A percentile compares a stretch with the other conserved stretches of the same genome.
phyloP scores from a whole-genome alignment of 2,113 vertebrate species.

The Heteronetta atricapilla region DNA sequence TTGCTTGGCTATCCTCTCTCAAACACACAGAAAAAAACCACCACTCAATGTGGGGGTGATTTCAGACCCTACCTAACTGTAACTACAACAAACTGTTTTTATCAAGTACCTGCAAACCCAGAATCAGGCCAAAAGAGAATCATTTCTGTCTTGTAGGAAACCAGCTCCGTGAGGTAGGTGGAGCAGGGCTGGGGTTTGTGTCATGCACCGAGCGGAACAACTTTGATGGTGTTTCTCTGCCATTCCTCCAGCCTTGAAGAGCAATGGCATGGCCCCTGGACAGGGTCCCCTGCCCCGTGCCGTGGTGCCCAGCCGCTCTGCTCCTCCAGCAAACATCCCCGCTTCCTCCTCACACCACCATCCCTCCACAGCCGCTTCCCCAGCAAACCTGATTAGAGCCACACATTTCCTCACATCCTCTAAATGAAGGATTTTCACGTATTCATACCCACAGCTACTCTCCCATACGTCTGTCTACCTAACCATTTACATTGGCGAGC shows the following conservation, averaged over 20 bases:
- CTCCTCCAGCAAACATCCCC: slow-evolving; percentile 8
- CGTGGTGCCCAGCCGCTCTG: not conserved
- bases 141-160: too few species aligned
- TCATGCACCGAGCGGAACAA: too few species aligned
- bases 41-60: too few species aligned
- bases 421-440: not conserved
- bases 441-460: not conserved
- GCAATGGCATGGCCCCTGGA: not conserved
- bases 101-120: too few species aligned
- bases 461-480: not conserved
- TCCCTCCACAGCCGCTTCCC: not conserved
- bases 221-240: too few species aligned
- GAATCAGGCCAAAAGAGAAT: too few species aligned
- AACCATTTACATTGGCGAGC: not conserved
- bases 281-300: not conserved
- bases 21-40: not conserved
- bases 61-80: too few species aligned
- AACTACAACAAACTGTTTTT: too few species aligned
- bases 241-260: too few species aligned
- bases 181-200: too few species aligned
- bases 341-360: not conserved
- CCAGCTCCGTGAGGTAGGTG: too few species aligned
- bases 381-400: not conserved
- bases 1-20: not conserved
- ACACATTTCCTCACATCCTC: slow-evolving; percentile 11